phyloP scores from a whole-genome alignment of 2,113 vertebrate species.

The Cepphus grylle region DNA sequence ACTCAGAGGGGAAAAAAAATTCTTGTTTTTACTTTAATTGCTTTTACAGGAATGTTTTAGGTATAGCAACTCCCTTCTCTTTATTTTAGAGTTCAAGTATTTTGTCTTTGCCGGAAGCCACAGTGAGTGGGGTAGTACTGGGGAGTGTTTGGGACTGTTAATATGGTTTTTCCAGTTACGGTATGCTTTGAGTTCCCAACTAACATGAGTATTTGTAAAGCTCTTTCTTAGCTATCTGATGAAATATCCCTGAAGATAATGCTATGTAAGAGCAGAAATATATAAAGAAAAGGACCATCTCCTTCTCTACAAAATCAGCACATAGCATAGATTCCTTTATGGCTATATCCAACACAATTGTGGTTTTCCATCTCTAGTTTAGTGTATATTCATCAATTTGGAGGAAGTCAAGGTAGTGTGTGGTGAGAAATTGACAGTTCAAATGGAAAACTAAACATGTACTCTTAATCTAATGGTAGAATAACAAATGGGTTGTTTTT shows the following conservation, averaged over 20 bases:
- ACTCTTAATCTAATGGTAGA: not conserved
- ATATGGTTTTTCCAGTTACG: not conserved
- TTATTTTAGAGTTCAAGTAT: not conserved
- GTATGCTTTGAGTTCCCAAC: not conserved
- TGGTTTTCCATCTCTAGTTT: not conserved
- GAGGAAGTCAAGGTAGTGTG: not conserved
- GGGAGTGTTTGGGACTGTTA: not conserved
- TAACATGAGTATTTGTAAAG: not conserved
- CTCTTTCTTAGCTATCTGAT: not conserved
- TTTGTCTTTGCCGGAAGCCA: not conserved
- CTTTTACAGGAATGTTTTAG: not conserved
- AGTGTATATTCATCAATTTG: not conserved
- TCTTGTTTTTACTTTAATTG: not conserved
- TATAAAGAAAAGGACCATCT: not conserved
- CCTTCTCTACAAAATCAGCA: not conserved
- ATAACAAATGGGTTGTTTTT: not conserved
- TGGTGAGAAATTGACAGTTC: not conserved
- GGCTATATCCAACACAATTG: not conserved
- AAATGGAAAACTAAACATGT: not conserved
- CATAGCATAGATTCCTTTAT: not conserved
- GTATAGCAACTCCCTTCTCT: not conserved
- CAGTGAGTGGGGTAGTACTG: not conserved
- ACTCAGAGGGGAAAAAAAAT: accelerated
- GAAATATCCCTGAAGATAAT: not conserved
- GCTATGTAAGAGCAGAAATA: not conserved